Evolutionary conservation across 2,888 invertebrate genomes (phyloP), one percentile per base, ranked within the genome.

Genomic region (Polyommatus iphigenia): DNA sequence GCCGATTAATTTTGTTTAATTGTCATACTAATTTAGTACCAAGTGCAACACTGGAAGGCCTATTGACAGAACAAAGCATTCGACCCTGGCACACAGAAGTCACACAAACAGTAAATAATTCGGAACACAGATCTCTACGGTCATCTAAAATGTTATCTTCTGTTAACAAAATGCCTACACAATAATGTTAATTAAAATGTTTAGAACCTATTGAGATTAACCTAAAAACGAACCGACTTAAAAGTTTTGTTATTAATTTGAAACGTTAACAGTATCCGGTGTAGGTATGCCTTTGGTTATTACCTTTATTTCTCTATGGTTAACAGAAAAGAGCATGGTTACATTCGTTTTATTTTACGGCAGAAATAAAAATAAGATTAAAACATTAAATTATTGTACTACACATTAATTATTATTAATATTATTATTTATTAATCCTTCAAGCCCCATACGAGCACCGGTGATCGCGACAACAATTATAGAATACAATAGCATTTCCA

Each of bases 81-180:
- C 24, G 75, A 75, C 54, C 75, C 24, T 75, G 75, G 75, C 75
- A 46, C 46, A 73, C 46, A 73, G 73, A 54, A 29, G 46, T 41
- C 41, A 59, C n/a, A 59, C 59, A n/a, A 10, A 67, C 20, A 46
- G 3, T 50, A 41, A 73, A 50, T 75, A 73, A 73, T 75, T 75
- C 20, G 46, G 54, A 54, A 75, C 50, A 41, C 46, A 50, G 6
- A 73, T 75, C 50, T 75, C 50, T 24, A 75, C 50, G 46, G 75
- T 54, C 75, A 46, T 46, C 73, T 73, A 18, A 36, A 73, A 41
- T 72, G 46, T 72, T 50, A 75, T 75, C 75, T 24, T 18, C 36
- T 36, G 36, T 36, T 36, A 32, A 71, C 41, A 36, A 36, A 71
- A 32, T 36, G 18, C 36, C n/a, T 36, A 71, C 18, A 71, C 32